phyloP scores from a whole-genome alignment of 2,888 invertebrate species.

The Phlogophora meticulosa region DNA sequence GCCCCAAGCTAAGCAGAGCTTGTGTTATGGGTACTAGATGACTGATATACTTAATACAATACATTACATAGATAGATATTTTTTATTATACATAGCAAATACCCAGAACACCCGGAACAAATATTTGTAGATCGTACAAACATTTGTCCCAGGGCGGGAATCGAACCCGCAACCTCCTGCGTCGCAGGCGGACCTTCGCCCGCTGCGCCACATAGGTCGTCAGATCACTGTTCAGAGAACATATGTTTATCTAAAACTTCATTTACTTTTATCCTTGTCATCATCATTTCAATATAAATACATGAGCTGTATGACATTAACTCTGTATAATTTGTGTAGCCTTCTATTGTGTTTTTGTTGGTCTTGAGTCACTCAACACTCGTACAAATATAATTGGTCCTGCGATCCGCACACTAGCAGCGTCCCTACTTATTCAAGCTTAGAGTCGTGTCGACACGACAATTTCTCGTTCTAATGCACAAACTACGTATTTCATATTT shows the following conservation, averaged over 20 bases:
- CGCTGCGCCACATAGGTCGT: too few species aligned
- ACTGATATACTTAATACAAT: too few species aligned
- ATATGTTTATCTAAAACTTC: not conserved
- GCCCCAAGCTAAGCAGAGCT: too few species aligned
- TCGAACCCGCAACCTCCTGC: too few species aligned
- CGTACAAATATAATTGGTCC: not conserved
- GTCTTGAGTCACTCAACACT: not conserved
- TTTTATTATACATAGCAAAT: too few species aligned
- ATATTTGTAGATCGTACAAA: too few species aligned
- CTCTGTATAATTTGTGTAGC: not conserved
- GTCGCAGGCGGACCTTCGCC: too few species aligned
- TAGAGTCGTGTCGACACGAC: not conserved
- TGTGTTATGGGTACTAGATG: too few species aligned
- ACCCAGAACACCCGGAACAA: too few species aligned
- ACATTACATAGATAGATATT: too few species aligned
- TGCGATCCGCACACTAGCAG: not conserved
- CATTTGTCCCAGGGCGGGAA: too few species aligned
- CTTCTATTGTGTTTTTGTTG: not conserved
- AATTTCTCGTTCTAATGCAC: not conserved
- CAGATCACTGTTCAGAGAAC: not conserved
- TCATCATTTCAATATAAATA: not conserved
- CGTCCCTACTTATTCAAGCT: not conserved
- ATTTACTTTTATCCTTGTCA: not conserved
- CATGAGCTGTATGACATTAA: not conserved
- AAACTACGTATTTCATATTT: conserved; percentile 19